Percentiles rank a stretch among this genome's conserved stretches.
Conservation (phyloP, 2,113 vertebrate species). For the Ellobius talpinus region DNA sequence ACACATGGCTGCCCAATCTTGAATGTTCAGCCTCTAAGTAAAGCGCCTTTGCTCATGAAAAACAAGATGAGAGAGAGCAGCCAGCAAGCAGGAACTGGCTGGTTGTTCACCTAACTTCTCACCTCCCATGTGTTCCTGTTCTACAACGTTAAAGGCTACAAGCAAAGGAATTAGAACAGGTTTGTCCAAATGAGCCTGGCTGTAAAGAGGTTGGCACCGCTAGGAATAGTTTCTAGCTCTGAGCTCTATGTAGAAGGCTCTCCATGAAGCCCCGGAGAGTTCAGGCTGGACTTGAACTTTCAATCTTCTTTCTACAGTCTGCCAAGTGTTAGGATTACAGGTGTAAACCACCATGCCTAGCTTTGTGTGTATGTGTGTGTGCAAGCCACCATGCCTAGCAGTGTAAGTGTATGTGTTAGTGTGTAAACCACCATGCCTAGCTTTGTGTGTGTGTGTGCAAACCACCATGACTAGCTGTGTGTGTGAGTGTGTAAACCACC, state of each 20-base stretch:
- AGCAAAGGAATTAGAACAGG: not conserved
- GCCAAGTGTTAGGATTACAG: not conserved
- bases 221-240: not conserved
- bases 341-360: not conserved
- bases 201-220: not conserved
- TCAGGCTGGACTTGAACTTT: not conserved
- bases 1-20: not conserved
- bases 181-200: not conserved
- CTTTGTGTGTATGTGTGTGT: not conserved
- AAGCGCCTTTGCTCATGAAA: not conserved
- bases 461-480: not conserved
- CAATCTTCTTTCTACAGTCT: not conserved
- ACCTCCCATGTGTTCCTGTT: not conserved
- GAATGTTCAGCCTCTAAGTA: not conserved
- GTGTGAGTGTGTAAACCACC: not conserved
- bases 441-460: not conserved
- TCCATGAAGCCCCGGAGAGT: not conserved
- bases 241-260: not conserved
- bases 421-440: not conserved
- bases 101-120: not conserved
- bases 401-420: not conserved
- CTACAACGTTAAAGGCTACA: not conserved
- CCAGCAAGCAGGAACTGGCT: accelerated
- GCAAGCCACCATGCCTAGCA: too few species aligned
- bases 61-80: not conserved